Evolutionary conservation across 1,140 invertebrate species (phyloP), one percentile per base, ranked within the genome.

Genomic region (Pseudomyrmex gracilis): DNA sequence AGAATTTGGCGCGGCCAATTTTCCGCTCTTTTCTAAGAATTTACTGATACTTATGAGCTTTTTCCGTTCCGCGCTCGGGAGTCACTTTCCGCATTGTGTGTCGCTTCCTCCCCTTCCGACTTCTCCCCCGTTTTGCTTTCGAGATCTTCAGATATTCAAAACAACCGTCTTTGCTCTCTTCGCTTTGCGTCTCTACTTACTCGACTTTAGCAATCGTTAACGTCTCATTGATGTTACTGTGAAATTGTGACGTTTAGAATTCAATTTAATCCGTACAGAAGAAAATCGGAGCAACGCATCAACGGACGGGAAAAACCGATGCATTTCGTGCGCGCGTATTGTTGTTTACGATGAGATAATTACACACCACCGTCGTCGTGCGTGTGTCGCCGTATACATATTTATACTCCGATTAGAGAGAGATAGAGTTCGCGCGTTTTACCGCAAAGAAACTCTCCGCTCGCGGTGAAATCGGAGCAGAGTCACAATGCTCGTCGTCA

Each of bases 401-500:
- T 34, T 34, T 34, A 34, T 22, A 17, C 8, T 15, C 66, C 43
- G 66, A 71, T 80, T 70, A 49, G 76, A 78, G 47, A 76, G 53
- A 34, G 5, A 34, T 2, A 34, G 4, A 34, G 34, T 12, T 60
- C 57, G 9, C 10, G 15, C 47, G 20, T 61, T 43, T 53, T 57
- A 66, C 53, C 60, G 58, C 53, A 78, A 84, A 87, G 86, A 61
- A 73, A 57, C 71, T 17, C 58, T 49, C 34, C 34, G 5, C 34
- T 34, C 34, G 34, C 34, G 34, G 34, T 5, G 34, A 34, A 7
- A 61, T 55, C 70, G 58, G 53, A 86, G 60, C 80, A 47, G 60
- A 10, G 34, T 55, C 60, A 88, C 71, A 83, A 85, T 87, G 73
- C 34, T 34, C 70, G 70, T 55, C 73, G 78, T 85, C 86, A 80